Evolutionary conservation across 2,113 vertebrate species (phyloP), one percentile per base, ranked within the genome.

Genomic region (Pipa parva): DNA sequence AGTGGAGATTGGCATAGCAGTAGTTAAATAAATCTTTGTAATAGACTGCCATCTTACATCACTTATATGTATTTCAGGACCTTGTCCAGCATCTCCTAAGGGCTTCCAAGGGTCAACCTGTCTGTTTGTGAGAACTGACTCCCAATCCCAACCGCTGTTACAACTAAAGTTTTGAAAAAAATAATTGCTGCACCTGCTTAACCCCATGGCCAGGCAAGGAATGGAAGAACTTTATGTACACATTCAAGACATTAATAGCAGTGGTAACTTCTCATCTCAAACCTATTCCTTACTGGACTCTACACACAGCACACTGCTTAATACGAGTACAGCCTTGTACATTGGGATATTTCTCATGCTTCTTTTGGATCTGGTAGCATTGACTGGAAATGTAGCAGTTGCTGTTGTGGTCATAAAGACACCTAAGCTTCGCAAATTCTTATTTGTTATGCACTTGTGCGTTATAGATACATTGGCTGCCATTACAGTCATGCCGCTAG

Each of bases 391-490:
- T 31, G 59, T 64, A 28, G 67, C 67, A 1, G 60, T 74, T 10
- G 33, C 69, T 7, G 72, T 48, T 1, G 72, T 74, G 18, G 62
- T 74, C 12, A 26, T 71, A 1, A 69, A 63, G 21, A 64, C 72
- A 9, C 72, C 60, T 7, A 12, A 33, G 24, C 72, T 74, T 7
- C 49, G 67, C 17, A 74, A 71, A 69, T 74, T 74, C 54, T 54
- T 74, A 21, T 74, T 74, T 60, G 67, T 74, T 21, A 52, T 71
- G 22, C 72, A 74, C 72, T 54, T 71, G 67, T 74, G 72, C 13
- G 26, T 74, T 21, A 50, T 74, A 42, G 72, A 74, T 54, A 49
- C 49, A 10, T 25, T 74, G 24, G 59, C 72, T 39, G 72, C 72
- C 66, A 15, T 63, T 9, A 63, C 60, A 3, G 59, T 74, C 5